Base-by-base conservation (phyloP, 1,140 invertebrate genomes). In the Cepaea nemoralis region DNA sequence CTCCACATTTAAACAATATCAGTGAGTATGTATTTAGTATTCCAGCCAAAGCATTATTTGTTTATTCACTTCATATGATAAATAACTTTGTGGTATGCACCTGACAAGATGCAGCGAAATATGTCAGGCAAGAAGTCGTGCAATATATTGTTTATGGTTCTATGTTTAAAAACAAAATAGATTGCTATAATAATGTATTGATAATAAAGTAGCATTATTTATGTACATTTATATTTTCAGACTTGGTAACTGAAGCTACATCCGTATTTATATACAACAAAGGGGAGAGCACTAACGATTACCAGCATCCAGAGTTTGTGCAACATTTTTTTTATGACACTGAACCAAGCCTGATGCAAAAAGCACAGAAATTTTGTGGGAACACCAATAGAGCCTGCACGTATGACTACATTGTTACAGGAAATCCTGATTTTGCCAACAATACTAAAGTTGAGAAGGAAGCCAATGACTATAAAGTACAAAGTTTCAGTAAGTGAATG, bases 391-490 rank as follows among this genome's bases (percentile, higher is more conserved):
- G 81, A 2, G 76, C 83, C 48, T 86, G 85, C 55, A 76, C 83
- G 22, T 85, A 83, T 50, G 85, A 86, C 45, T 83, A 74, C 50
- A 42, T 86, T 19, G 83, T 77, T 2, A 86, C 85, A 40, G 82
- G 81, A 6, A 83, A 84, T 55, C 37, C 76, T n/a, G 83, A 75
- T 6, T 42, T 86, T 16, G 84, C 85, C 10, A 16, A 24, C 6
- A 42, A 74, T 16, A 84, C 84, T 1, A 83, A 77, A 71, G 2
- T 14, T 31, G 35, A 48, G n/a, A 19, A 63, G 19, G 70, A 81
- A 31, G 35, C 12, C 27, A 42, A 31, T 27, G 40, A 69, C 22
- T 24, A 1, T 12, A 27, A 33, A 0, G 39, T 31, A 14, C 14
- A 35, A 50, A 50, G 10, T 48, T 22, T 48, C 22, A 39, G 78